phyloP scores from a whole-genome alignment of 2,888 invertebrate genomes.

The Pseudococcus longispinus region DNA sequence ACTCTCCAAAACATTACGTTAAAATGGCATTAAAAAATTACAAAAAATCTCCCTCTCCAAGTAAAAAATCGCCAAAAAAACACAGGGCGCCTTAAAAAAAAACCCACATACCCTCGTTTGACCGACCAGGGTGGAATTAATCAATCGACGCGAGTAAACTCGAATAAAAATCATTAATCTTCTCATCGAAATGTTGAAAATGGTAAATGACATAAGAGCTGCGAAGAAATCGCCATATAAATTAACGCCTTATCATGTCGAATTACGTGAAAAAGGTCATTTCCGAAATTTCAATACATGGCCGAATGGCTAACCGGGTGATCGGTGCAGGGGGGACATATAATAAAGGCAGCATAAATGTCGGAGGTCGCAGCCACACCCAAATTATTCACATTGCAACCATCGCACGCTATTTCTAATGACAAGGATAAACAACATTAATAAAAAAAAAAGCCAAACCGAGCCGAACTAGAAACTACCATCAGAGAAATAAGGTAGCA shows the following conservation, averaged over 20 bases:
- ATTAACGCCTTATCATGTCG: slow-evolving; percentile 41
- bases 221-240: slow-evolving; percentile 40
- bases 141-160: not conserved
- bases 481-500: not conserved
- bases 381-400: slow-evolving; percentile 45
- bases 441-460: not conserved
- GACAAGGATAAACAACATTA: slow-evolving; percentile 54
- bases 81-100: not conserved
- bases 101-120: not conserved
- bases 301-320: not conserved
- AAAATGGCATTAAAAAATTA: too few species aligned
- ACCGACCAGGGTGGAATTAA: not conserved
- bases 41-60: too few species aligned
- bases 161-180: slow-evolving; percentile 31
- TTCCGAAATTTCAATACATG: slow-evolving; percentile 47
- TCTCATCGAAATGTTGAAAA: not conserved
- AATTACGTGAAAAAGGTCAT: slow-evolving; percentile 53
- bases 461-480: not conserved
- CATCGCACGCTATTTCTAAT: slow-evolving; percentile 50
- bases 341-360: slow-evolving; percentile 19
- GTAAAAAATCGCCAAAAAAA: not conserved
- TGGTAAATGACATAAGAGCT: slow-evolving; percentile 12
- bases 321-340: not conserved
- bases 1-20: too few species aligned
- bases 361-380: slow-evolving; percentile 49